Evolutionary conservation across 2,888 invertebrate genomes (phyloP).

Genomic region (Galeruca laticollis): DNA sequence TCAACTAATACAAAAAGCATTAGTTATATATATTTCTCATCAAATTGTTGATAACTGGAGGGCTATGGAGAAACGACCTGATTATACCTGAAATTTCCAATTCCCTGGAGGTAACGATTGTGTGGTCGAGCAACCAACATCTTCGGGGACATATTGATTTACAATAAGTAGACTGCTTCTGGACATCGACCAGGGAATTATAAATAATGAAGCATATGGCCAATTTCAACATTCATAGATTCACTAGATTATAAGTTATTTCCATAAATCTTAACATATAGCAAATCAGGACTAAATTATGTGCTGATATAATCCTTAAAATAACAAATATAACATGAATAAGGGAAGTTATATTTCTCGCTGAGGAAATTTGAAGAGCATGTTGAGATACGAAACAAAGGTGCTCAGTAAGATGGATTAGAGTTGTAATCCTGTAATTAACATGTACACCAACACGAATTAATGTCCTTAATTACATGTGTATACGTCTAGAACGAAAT

Average conservation of each 20-base stretch:
- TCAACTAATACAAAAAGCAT: too few species aligned
- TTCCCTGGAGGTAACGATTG: conserved; percentile 22
- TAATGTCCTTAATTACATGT: background rate
- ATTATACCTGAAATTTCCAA: conserved; percentile 19
- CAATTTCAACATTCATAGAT: conserved; percentile 13
- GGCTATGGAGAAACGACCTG: background rate
- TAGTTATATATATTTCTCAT: background rate
- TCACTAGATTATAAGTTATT: background rate
- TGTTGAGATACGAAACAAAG: background rate
- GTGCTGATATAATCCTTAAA: too few species aligned
- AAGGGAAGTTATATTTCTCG: background rate
- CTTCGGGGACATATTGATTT: conserved; percentile 34
- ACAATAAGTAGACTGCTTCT: conserved; percentile 29
- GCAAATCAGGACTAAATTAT: too few species aligned
- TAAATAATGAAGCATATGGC: conserved; percentile 20
- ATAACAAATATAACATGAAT: background rate
- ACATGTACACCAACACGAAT: background rate
- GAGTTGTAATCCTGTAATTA: background rate
- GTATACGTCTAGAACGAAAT: background rate
- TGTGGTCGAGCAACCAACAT: conserved; percentile 25
- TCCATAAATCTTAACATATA: too few species aligned
- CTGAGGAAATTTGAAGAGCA: background rate
- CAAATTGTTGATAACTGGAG: background rate
- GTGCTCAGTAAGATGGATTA: background rate
- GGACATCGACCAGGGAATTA: conserved; percentile 11